Conservation (phyloP, 2,888 invertebrate genomes). For the Parasteatoda lunata region DNA sequence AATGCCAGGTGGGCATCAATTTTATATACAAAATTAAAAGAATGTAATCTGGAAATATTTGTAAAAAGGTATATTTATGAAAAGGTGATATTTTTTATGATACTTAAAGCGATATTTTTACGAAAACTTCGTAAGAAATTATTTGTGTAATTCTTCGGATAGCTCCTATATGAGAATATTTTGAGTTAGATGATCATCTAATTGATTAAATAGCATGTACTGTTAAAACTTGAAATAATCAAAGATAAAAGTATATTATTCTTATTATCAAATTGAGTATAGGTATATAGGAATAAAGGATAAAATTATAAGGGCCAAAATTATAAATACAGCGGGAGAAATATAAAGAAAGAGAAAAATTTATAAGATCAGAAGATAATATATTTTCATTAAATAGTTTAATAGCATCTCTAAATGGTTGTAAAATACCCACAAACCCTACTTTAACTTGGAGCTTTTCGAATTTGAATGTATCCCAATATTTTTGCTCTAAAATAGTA, state of each 20-base stretch:
- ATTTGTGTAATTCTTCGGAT: constrained; percentile 83
- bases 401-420: constrained; percentile 84
- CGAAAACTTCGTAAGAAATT: constrained; percentile 84
- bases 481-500: constrained; percentile 82
- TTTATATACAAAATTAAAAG: no score
- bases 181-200: constrained; percentile 83
- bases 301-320: constrained; percentile 79
- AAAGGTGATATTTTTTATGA: no score
- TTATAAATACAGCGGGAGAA: constrained; percentile 79
- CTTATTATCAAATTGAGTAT: constrained; percentile 78
- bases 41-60: no score
- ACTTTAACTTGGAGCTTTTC: constrained; percentile 85
- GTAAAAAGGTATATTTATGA: no score
- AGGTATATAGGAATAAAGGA: constrained; percentile 78
- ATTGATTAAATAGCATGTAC: constrained; percentile 81
- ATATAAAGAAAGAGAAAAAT: constrained; percentile 80
- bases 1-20: no score
- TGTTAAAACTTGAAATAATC: constrained; percentile 79
- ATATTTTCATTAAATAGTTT: constrained; percentile 82
- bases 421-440: constrained; percentile 79
- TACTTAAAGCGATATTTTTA: no score
- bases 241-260: constrained; percentile 81
- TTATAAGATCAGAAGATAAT: constrained; percentile 78
- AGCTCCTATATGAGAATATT: constrained; percentile 82
- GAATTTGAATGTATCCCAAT: constrained; percentile 83